Evolutionary conservation across 1,140 invertebrate genomes (phyloP).

Genomic region (Myzus persicae): DNA sequence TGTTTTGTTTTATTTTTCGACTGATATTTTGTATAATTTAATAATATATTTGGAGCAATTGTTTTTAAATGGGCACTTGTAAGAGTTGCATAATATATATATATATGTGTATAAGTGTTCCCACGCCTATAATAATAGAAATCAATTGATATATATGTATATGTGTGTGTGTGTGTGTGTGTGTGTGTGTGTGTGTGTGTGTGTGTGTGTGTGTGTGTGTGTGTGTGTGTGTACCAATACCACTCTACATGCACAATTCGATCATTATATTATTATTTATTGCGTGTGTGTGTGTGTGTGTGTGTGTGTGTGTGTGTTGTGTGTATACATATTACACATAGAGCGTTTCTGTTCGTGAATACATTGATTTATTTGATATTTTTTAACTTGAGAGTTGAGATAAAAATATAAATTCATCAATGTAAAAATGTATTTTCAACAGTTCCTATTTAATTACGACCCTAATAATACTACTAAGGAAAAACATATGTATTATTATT

Average conservation of each 20-base stretch:
- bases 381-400: not conserved
- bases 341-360: not conserved
- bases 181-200: not conserved
- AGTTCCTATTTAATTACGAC: constrained; percentile 3
- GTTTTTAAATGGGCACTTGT: constrained; percentile 27
- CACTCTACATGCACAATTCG: no score
- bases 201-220: not conserved
- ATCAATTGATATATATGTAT: not conserved
- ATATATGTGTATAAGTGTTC: not conserved
- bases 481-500: not conserved
- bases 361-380: not conserved
- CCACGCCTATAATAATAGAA: not conserved
- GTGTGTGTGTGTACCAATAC: not conserved
- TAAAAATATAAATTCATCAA: not conserved
- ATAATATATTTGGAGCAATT: not conserved
- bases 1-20: constrained; percentile 32
- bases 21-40: constrained; percentile 34
- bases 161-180: not conserved
- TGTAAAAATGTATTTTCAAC: not conserved
- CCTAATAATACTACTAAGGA: not conserved
- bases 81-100: not conserved
- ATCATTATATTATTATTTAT: no score
- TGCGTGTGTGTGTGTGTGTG: no score
- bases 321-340: not conserved
- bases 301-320: not conserved